Evolutionary conservation across 1,140 invertebrate genomes (phyloP), one percentile per base, ranked within the genome.

Genomic region (Sinonovacula constricta): DNA sequence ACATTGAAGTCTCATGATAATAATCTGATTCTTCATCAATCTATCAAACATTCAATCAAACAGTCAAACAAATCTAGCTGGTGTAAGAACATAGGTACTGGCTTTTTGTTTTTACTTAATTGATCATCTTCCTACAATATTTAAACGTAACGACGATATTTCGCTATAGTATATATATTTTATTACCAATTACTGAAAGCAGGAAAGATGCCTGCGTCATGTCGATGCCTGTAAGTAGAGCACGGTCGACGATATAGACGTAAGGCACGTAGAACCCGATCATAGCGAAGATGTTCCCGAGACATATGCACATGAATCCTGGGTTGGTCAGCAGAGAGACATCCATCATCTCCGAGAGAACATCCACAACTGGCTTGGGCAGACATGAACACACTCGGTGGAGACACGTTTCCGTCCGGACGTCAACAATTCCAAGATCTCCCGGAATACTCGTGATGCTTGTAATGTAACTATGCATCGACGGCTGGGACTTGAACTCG

Each of bases 221-320:
- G 18, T 83, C 62, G 22, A 90, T 94, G 75, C 94, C 94, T 94
- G 95, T 89, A 94, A 96, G 88, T 39, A 92, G 92, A 3, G 97
- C 96, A 81, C 95, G 94, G 87, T 97, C 95, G 4, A 97, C 95
- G 28, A 98, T 92, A 90, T 97, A 99, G 1, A 98, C 95, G 89
- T 98, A 99, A 34, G 98, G 98, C 54, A 98, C 95, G 90, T 98
- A 98, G 56, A 98, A 94, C 51, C 97, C 97, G 59, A 97, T 94
- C 95, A 96, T 96, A 79, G 97, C 97, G 88, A 98, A 97, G 0
- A 99, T 93, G 90, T 99, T 99, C 72, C 97, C 98, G 15, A 99
- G 93, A 70, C 96, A 97, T 82, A 99, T 96, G 36, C 88, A 72
- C 57, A 87, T 78, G 68, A 89, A 90, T 10, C 83, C 78, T 18